A percentile compares a stretch with the other conserved stretches of the same genome.
Conservation (phyloP, 2,113 vertebrate species). For the Urocitellus parryii region DNA sequence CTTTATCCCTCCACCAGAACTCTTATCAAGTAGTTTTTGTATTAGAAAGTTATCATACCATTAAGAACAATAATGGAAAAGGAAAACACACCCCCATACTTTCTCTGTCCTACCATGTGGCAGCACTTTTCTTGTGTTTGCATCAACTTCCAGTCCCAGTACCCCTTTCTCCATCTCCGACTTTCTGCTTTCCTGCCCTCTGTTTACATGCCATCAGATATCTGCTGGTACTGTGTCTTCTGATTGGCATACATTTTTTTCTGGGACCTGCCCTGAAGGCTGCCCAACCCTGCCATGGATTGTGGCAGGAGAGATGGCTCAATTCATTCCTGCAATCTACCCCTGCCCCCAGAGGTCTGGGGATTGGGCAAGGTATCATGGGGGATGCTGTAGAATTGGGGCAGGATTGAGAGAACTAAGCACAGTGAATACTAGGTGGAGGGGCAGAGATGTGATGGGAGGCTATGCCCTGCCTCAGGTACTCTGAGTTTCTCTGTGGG, state of each 20-base stretch:
- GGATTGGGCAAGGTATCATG: neutral
- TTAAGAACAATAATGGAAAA: slow-evolving; percentile 8
- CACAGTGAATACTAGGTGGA: neutral
- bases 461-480: neutral
- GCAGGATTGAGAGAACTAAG: neutral
- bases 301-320: neutral
- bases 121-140: neutral
- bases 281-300: neutral
- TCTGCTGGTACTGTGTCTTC: slow-evolving; percentile 9
- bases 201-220: neutral
- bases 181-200: neutral
- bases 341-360: neutral
- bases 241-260: neutral
- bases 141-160: slow-evolving; percentile 20
- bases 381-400: too few species aligned
- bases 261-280: neutral
- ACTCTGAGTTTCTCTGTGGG: neutral
- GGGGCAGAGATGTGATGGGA: neutral
- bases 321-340: neutral
- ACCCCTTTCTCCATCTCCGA: neutral
- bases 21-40: neutral
- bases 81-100: neutral
- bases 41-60: neutral
- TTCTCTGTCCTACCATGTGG: neutral
- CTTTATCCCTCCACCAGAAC: too few species aligned